Evolutionary conservation across 2,797 vertebrate genomes (phyloP).

Genomic region (Nannoperca australis): DNA sequence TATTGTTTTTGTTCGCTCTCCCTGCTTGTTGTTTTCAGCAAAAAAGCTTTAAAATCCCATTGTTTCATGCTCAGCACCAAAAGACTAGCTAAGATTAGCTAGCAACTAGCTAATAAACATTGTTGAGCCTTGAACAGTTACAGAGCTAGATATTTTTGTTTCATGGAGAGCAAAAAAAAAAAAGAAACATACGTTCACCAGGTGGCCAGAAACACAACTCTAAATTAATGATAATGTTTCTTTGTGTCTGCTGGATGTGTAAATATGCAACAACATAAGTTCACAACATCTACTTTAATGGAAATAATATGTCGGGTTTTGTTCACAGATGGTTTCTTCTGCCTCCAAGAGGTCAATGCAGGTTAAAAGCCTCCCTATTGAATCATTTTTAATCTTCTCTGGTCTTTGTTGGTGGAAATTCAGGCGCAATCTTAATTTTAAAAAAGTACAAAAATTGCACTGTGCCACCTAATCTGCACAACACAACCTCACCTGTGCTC

Average conservation of each 20-base stretch:
- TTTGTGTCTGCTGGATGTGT: background rate
- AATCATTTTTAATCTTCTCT: background rate
- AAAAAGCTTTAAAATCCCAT: background rate
- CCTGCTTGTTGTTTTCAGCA: too few relatives aligned
- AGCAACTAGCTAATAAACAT: background rate
- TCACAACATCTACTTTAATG: background rate
- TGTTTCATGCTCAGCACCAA: background rate
- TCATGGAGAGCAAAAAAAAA: background rate
- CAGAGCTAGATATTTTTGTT: background rate
- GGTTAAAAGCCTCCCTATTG: background rate
- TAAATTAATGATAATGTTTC: background rate
- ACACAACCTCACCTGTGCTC: background rate
- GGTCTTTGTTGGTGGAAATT: background rate
- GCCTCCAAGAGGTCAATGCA: background rate
- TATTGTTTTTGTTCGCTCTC: slow-evolving; percentile 1
- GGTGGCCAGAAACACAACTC: background rate
- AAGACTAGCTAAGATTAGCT: background rate
- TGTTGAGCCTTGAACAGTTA: background rate
- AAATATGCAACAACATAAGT: background rate
- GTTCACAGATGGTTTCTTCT: background rate
- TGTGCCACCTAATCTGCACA: background rate
- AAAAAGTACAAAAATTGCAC: background rate
- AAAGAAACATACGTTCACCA: background rate
- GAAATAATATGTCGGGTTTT: background rate
- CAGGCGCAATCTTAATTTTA: background rate